Evolutionary conservation across 2,113 vertebrate species (phyloP).

Genomic region (Crotalus horridus): DNA sequence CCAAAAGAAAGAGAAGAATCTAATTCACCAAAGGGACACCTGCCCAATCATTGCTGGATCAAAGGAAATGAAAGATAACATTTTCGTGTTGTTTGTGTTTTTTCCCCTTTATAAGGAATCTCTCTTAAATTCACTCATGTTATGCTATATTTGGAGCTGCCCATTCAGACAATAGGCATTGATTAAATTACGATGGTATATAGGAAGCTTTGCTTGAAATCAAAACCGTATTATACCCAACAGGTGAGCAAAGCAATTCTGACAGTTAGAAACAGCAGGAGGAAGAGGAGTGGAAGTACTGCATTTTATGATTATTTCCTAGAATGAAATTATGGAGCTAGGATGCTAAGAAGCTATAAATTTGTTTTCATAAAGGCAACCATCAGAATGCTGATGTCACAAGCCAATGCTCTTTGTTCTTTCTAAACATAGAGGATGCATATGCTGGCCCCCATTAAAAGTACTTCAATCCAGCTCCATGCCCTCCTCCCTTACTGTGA

Average conservation of each 20-base stretch:
- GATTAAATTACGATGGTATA: not conserved
- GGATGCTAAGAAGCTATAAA: conserved; percentile 18
- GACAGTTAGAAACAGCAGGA: conserved; percentile 39
- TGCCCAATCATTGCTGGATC: conserved; percentile 48
- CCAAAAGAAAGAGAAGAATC: conserved; percentile 52
- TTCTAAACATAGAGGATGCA: not conserved
- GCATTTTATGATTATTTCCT: conserved; percentile 54
- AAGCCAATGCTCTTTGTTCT: not conserved
- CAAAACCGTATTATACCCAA: conserved; percentile 24
- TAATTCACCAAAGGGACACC: conserved; percentile 54
- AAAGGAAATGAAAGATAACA: conserved; percentile 45
- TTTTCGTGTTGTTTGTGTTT: not conserved
- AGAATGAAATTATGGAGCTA: conserved; percentile 48
- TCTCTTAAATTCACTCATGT: conserved; percentile 46
- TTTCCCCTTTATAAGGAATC: conserved; percentile 29
- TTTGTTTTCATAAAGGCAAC: conserved; percentile 24
- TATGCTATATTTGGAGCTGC: conserved; percentile 50
- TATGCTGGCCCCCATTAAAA: not conserved
- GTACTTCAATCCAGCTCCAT: not conserved
- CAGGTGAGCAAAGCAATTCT: conserved; percentile 52
- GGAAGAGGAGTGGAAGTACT: conserved; percentile 23
- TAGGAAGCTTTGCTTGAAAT: conserved; percentile 17
- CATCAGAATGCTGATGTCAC: not conserved
- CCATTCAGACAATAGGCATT: not conserved
- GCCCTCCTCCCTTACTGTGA: not conserved